Base-by-base conservation (phyloP, 2,113 vertebrate genomes). In the Fukomys damarensis region DNA sequence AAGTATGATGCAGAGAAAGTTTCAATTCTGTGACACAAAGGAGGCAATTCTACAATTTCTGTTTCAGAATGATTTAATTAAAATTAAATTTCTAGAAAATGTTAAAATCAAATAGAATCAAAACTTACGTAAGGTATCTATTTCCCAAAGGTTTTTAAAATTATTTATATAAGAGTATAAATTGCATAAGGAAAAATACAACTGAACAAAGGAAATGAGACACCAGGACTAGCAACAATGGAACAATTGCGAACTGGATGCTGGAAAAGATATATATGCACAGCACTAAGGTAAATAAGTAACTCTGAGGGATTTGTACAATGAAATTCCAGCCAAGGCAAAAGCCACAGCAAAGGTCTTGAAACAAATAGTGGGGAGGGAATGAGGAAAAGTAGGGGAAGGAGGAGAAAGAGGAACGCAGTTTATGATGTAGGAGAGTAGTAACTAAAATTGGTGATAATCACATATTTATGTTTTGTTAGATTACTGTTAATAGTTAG, bases 201-300 rank as follows among this genome's bases (percentile, higher is more conserved):
- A 1, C 2, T 89, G 20, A 84, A 49, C 10, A 76, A 90, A n/a
- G 1, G 7, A 8, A 43, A 4, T 0, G 3, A 20, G 59, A 5
- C 7, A 41, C 4, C 16, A 58, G 22, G 20, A 12, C 0, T n/a
- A 17, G 30, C 6, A 12, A 52, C 43, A 11, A 1, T 74, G 2
- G 0, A 1, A 43, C 76, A 5, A 26, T 49, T 58, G 3, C 3
- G 49, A 43, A 32, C 20, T 16, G 5, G 4, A 77, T 85, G 41
- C 2, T 81, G 46, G 79, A 14, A 22, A 91, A 58, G 11, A 26
- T 26, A 43, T 17, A 41, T 28, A 26, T 43, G 13, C 12, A 80
- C 16, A 74, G 0, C 0, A 5, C 35, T 66, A 20, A 11, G 49
- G 7, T 59, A 59, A 89, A 59, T n/a, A 49, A 81, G 2, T 22